phyloP scores from a whole-genome alignment of 1,140 invertebrate genomes.

The Heliconius hewitsoni region DNA sequence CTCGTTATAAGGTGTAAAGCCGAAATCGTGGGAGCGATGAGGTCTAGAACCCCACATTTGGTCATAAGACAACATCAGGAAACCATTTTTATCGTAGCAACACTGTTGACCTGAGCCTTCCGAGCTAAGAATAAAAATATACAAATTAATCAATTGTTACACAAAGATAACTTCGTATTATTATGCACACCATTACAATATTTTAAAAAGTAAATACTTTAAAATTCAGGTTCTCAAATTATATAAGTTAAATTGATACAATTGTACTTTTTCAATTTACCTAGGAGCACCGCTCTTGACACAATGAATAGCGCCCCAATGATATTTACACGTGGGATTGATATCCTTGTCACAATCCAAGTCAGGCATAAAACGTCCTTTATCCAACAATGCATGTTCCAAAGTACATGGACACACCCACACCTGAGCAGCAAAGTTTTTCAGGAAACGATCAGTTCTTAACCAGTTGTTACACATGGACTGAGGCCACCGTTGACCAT shows the following conservation, averaged over 20 bases:
- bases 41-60: constrained; percentile 97
- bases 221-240: too few species aligned
- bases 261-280: constrained; percentile 81
- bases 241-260: not conserved
- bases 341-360: constrained; percentile 94
- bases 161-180: not conserved
- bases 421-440: constrained; percentile 93
- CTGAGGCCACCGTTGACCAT: constrained; percentile 90
- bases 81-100: constrained; percentile 96
- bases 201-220: too few species aligned
- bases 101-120: constrained; percentile 98
- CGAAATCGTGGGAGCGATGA: constrained; percentile 92
- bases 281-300: constrained; percentile 94
- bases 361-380: constrained; percentile 95
- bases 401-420: constrained; percentile 95
- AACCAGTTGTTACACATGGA: constrained; percentile 94
- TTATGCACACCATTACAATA: not conserved
- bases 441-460: constrained; percentile 91
- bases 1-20: constrained; percentile 94
- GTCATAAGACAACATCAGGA: constrained; percentile 96
- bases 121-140: constrained; percentile 79
- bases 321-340: constrained; percentile 94
- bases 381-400: constrained; percentile 94
- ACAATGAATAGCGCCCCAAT: constrained; percentile 94
- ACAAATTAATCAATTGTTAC: not conserved